phyloP scores from a whole-genome alignment of 1,140 invertebrate genomes.

The Procambarus clarkii region DNA sequence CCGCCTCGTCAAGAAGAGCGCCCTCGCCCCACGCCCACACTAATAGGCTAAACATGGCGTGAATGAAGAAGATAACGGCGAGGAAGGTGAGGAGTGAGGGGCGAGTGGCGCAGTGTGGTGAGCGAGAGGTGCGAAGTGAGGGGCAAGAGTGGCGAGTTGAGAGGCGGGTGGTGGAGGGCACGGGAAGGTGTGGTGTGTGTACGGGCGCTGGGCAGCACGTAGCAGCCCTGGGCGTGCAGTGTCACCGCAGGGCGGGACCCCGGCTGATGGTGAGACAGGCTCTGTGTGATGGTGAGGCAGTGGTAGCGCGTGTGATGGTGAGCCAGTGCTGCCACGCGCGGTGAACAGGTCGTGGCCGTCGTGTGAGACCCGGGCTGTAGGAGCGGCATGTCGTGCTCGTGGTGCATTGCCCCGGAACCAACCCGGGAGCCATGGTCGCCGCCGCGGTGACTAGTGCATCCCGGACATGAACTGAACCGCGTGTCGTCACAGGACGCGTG shows the following conservation, averaged over 20 bases:
- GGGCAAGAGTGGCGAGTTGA: slow-evolving; percentile 11
- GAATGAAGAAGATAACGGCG: slow-evolving; percentile 29
- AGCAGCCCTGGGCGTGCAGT: neutral
- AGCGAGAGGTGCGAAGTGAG: neutral
- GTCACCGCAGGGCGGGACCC: neutral
- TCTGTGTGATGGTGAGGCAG: slow-evolving; percentile 25
- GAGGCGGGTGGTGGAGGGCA: slow-evolving; percentile 30
- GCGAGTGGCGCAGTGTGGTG: neutral
- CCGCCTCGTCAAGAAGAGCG: neutral
- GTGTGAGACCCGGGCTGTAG: slow-evolving; percentile 34
- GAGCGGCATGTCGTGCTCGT: slow-evolving; percentile 32
- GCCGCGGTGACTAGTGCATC: slow-evolving; percentile 61
- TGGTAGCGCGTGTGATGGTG: slow-evolving; percentile 28
- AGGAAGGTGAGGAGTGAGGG: neutral
- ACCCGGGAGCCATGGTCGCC: slow-evolving; percentile 41
- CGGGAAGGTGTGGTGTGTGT: neutral
- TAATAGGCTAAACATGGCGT: slow-evolving; percentile 45
- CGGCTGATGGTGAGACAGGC: slow-evolving; percentile 19
- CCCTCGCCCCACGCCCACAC: slow-evolving; percentile 19
- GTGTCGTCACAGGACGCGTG: slow-evolving; percentile 62
- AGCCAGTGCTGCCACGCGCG: slow-evolving; percentile 10
- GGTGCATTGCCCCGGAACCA: slow-evolving; percentile 32
- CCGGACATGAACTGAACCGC: slow-evolving; percentile 64
- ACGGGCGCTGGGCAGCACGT: neutral
- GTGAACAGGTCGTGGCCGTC: slow-evolving; percentile 14